Base-by-base conservation (phyloP, 2,888 invertebrate species). In the Sarcophaga carnaria region DNA sequence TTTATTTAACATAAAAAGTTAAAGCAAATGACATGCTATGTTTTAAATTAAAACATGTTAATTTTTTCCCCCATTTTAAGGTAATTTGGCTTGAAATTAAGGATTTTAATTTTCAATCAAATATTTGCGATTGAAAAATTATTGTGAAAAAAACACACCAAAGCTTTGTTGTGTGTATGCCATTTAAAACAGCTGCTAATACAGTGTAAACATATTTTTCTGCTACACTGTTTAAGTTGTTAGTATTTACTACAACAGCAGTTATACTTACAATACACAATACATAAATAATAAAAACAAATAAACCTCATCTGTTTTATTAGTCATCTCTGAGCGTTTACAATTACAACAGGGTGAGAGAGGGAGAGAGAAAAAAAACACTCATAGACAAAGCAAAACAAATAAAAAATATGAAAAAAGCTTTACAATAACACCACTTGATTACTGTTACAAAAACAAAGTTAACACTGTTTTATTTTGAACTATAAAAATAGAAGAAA, bases 261-360 rank as follows among this genome's bases (percentile, higher is more conserved):
- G 27, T 5, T 49, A 70, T 25, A 4, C 11, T 25, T 25, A 49
- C 3, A 25, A 11, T 71, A 71, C 25, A 69, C 8, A 49, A 20
- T 63, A 17, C 49, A 22, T 22, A 77, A 77, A 66, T 37, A 37
- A 77, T 12, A 54, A 76, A 59, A 80, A 49, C 12, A 59, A 82
- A 62, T 54, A 54, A 64, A 71, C 60, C 80, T 80, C 80, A 77
- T 80, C 85, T 80, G 80, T 75, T 85, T 72, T 69, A 85, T 81
- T 75, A 75, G 74, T 82, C 78, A 82, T 81, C 12, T 54, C 75
- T 69, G n/a, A 70, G 78, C 75, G 54, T 77, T 66, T 66, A 60
- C 64, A 47, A 20, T 45, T 14, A 37, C 37, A 37, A 37, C 37
- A 37, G 37, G 37, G 37, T 37, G 37, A 37, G 37, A 37, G 8